A percentile compares a stretch with the other conserved stretches of the same genome.
These are phyloP conservation scores for Stenodema calcarata DNA, from an alignment of 2,888 invertebrate species.

Conservation along the genomic window DNA sequence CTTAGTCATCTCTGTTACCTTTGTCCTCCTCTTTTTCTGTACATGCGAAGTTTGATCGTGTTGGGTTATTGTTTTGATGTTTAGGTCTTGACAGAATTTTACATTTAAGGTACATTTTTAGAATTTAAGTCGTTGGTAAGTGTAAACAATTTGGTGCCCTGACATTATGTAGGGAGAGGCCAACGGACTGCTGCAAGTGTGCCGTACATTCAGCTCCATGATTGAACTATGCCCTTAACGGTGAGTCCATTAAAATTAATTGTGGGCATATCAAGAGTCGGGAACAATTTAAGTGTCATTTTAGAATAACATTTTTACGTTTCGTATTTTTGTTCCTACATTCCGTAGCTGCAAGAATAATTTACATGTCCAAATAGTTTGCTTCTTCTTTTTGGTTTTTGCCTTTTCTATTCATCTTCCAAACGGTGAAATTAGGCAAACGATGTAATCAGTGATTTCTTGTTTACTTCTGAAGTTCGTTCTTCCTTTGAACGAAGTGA, in stretches of 20 bases:
- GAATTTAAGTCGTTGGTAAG: slow-evolving; percentile 54
- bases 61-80: background rate
- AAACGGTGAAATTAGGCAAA: background rate
- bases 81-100: background rate
- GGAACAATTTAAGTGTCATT: slow-evolving; percentile 47
- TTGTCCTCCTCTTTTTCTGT: background rate
- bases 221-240: slow-evolving; percentile 53
- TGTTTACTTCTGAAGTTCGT: background rate
- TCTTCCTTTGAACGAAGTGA: background rate
- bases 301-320: slow-evolving; percentile 22
- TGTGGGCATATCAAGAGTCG: slow-evolving; percentile 52
- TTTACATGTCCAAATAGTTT: slow-evolving; percentile 13
- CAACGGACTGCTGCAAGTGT: slow-evolving; percentile 52
- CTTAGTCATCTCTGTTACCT: background rate
- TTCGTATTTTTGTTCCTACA: background rate
- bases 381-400: slow-evolving; percentile 3
- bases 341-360: slow-evolving; percentile 1
- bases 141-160: slow-evolving; percentile 56
- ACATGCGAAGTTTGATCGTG: background rate
- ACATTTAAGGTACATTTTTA: slow-evolving; percentile 42
- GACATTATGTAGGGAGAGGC: slow-evolving; percentile 55
- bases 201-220: slow-evolving; percentile 51
- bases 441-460: slow-evolving; percentile 15
- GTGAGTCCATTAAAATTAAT: slow-evolving; percentile 55
- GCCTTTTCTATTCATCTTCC: background rate